Conservation (phyloP, 2,113 vertebrate genomes). For the Oophaga pumilio region DNA sequence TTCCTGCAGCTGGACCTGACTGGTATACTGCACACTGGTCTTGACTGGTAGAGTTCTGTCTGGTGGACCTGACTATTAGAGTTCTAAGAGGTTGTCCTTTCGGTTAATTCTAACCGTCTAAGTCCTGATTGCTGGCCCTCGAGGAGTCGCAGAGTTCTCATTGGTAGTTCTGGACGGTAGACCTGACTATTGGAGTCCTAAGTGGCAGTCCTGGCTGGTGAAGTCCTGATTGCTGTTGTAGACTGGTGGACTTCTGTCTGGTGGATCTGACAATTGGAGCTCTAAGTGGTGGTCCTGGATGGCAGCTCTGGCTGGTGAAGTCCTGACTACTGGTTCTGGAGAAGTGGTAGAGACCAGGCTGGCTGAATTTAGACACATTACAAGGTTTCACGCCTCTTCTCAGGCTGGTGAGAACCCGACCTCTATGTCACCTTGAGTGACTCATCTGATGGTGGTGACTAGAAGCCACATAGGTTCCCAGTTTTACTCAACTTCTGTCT, state of each 20-base stretch:
- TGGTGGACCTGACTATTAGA: too few species aligned
- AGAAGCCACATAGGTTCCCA: constrained; percentile 2
- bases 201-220: background rate
- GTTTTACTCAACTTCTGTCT: constrained; percentile 17
- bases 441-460: constrained; percentile 19
- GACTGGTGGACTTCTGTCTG: background rate
- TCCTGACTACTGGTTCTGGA: background rate
- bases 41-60: too few species aligned
- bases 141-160: background rate
- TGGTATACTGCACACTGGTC: too few species aligned
- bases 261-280: background rate
- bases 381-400: background rate
- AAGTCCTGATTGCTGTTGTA: background rate
- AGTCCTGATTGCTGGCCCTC: too few species aligned
- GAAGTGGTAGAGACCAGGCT: background rate
- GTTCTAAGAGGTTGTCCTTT: too few species aligned
- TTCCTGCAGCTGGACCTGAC: too few species aligned
- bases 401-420: constrained; percentile 43
- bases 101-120: too few species aligned
- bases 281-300: background rate
- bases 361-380: background rate
- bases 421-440: constrained; percentile 38
- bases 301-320: background rate
- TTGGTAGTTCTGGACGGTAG: background rate
- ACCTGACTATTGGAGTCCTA: background rate